Base-by-base conservation (phyloP, 2,113 vertebrate genomes). In the crab-eating macaque (Macaca fascicularis) region DNA sequence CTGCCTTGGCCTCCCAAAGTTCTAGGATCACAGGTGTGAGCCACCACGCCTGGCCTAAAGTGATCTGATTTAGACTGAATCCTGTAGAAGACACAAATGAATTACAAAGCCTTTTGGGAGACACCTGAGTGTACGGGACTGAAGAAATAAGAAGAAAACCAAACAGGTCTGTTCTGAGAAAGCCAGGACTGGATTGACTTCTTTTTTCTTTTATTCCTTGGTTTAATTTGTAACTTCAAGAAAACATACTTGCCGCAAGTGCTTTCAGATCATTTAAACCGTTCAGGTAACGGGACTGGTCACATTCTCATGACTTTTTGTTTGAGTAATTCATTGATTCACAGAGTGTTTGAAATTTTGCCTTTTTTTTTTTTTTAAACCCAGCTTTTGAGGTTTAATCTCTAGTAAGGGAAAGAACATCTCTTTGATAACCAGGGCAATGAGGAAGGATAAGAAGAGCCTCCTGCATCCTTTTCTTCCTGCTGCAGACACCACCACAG, bases 281-380 rank as follows among this genome's bases (percentile, higher is more conserved):
- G 0, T 19, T n/a, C 50, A 4, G 19, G n/a, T 3, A 10, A 45
- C 19, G 12, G 3, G 20, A 11, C 10, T 6, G 7, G n/a, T 69
- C 52, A 38, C 1, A 10, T 6, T 16, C 22, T 90, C 9, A 16
- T 19, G n/a, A 30, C 30, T 61, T 90, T 67, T 19, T 35, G 52
- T 10, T 55, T 76, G 40, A n/a, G 61, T 82, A 74, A 86, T 6
- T 64, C 48, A 70, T 45, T 40, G 61, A 92, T 13, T 85, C 2
- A 40, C 25, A 74, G 14, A 25, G 16, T 48, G 32, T 92, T 45
- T 75, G 35, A 89, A 69, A 61, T 30, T 64, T 23, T 86, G 72
- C 23, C 72, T 10, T 25, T 61, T 61, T 61, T 61, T 59, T 61
- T 67, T 84, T 89, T 72, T 43, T 57, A 17, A 20, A 43, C 23